These are phyloP conservation scores for Rhingia rostrata DNA, from an alignment of 2,888 invertebrate genomes.

Conservation along the genomic window DNA sequence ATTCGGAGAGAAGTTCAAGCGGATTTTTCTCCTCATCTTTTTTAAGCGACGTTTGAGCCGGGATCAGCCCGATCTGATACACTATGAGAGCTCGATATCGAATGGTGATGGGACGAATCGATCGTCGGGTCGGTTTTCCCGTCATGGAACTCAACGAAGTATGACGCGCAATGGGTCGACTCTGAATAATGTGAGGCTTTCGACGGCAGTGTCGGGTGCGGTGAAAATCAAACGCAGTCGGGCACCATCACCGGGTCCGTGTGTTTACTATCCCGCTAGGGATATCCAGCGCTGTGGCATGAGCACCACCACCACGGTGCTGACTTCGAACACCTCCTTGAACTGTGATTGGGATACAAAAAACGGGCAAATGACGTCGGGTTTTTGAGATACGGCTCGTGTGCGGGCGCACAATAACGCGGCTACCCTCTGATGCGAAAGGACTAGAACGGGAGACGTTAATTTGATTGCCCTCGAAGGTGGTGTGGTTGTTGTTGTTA, in stretches of 20 bases:
- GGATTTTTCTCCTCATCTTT: conserved; percentile 91
- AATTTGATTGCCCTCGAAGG: conserved; percentile 35
- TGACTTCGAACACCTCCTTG: conserved; percentile 79
- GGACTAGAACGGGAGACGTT: conserved; percentile 28
- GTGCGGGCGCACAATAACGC: conserved; percentile 61
- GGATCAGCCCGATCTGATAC: conserved; percentile 89
- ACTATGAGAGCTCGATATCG: conserved; percentile 92
- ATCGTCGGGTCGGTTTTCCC: conserved; percentile 85
- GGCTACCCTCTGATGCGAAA: conserved; percentile 59
- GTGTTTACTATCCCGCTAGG: conserved; percentile 83
- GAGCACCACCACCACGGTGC: conserved; percentile 77
- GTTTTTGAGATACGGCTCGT: conserved; percentile 78
- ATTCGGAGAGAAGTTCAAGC: conserved; percentile 97
- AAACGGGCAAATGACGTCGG: conserved; percentile 82
- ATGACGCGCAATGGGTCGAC: conserved; percentile 79
- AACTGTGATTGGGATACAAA: conserved; percentile 81
- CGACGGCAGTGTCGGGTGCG: conserved; percentile 78
- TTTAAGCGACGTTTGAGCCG: conserved; percentile 87
- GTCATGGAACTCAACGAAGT: conserved; percentile 84
- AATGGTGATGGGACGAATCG: conserved; percentile 88
- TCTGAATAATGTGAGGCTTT: conserved; percentile 80
- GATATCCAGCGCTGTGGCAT: conserved; percentile 79
- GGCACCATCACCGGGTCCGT: conserved; percentile 83
- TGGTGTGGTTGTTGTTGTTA: conserved; percentile 13
- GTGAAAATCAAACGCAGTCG: conserved; percentile 82